These are phyloP conservation scores for Sander vitreus DNA, from an alignment of 2,113 vertebrate species.

Conservation along the genomic window DNA sequence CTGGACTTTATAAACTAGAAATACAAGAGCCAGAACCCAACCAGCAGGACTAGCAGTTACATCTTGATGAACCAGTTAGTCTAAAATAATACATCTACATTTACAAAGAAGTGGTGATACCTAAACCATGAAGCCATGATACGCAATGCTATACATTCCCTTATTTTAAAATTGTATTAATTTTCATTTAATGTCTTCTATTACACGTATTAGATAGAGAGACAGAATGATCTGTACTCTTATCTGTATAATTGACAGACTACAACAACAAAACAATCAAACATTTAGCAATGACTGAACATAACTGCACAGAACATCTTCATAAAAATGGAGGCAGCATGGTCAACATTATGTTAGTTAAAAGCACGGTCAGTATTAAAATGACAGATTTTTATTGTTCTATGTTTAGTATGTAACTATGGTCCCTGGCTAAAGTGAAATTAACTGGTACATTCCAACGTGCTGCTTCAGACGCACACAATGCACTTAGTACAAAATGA, in stretches of 20 bases:
- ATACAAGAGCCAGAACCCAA: slow-evolving; percentile 35
- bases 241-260: not conserved
- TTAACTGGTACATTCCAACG: not conserved
- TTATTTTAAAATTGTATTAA: not conserved
- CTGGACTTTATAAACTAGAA: slow-evolving; percentile 31
- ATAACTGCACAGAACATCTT: too few species aligned
- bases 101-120: not conserved
- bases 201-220: not conserved
- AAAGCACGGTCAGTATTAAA: not conserved
- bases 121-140: not conserved
- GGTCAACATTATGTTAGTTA: too few species aligned
- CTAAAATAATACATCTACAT: not conserved
- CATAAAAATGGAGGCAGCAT: not conserved
- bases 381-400: not conserved
- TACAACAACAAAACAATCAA: not conserved
- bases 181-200: not conserved
- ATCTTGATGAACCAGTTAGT: slow-evolving; percentile 46
- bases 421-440: not conserved
- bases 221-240: not conserved
- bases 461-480: not conserved
- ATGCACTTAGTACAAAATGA: too few species aligned
- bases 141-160: too few species aligned
- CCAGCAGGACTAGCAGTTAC: not conserved
- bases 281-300: not conserved
- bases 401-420: not conserved